Evolutionary conservation across 2,113 vertebrate genomes (phyloP), one percentile per base, ranked within the genome.

Genomic region (Apeltes quadracus): DNA sequence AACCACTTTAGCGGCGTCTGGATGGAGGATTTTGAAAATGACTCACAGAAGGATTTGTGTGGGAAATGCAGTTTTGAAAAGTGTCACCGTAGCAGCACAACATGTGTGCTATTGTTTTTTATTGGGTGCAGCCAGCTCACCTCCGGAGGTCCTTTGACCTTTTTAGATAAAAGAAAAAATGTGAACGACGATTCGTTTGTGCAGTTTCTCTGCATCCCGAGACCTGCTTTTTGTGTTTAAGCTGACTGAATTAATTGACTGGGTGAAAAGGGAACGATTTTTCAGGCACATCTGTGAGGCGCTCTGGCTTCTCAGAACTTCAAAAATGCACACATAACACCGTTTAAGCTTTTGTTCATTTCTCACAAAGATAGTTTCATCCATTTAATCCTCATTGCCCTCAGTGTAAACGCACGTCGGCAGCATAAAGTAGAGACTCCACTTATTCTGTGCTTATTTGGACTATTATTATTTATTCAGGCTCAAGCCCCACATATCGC

Each of bases 181-280:
- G 80, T 55, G 78, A 90, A 84, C 85, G 89, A 92, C 91, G 88
- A 92, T 93, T 92, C 92, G 91, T 92, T 92, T 91, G 90, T 88
- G 90, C 88, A 72, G 84, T 84, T 90, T 85, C 81, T 80, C 78
- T 39, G 68, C 70, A 80, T 85, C 72, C 85, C 76, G 76, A 84
- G 84, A 90, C n/a, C n/a, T n/a, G 84, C 85, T 88, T 88, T 91
- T 83, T 88, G 86, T 78, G 85, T 72, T 23, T 39, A 59, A 65
- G 79, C 61, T 32, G 72, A 77, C 71, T 82, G 72, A 87, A 80
- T 66, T 72, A 78, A 82, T 87, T 61, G 88, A 91, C 84, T 36
- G 85, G 67, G 84, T 84, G 87, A 89, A 79, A 92, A 91, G 90
- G 89, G 39, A 93, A 92, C 3, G 92, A 93, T 93, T 92, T 92